A percentile compares a stretch with the other conserved stretches of the same genome.
phyloP scores from a whole-genome alignment of 2,797 vertebrate genomes.

The Takifugu ocellatus region DNA sequence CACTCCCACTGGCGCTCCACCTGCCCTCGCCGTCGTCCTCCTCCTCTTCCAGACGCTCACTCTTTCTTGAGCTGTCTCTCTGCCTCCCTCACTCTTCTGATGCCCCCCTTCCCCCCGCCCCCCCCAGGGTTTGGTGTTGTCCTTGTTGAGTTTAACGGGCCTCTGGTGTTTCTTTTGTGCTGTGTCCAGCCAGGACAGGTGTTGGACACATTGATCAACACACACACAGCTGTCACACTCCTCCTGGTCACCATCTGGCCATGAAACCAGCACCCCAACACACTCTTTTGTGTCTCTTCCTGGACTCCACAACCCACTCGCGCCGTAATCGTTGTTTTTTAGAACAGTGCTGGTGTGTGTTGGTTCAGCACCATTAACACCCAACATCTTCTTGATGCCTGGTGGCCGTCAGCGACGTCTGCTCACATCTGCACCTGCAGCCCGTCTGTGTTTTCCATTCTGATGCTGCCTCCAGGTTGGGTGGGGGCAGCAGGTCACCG shows the following conservation, averaged over 20 bases:
- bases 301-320: constrained; percentile 9
- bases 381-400: too few species aligned
- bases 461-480: too few species aligned
- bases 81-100: background rate
- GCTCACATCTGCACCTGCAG: too few species aligned
- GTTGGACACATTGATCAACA: constrained; percentile 55
- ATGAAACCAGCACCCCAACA: constrained; percentile 38
- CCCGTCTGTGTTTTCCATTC: too few species aligned
- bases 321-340: too few species aligned
- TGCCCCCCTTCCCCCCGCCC: background rate
- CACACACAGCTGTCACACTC: constrained; percentile 65
- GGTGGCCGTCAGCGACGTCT: too few species aligned
- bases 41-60: background rate
- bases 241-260: constrained; percentile 77
- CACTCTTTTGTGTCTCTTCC: constrained; percentile 4
- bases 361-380: too few species aligned
- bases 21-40: background rate
- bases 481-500: too few species aligned
- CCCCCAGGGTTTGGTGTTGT: background rate
- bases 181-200: constrained; percentile 59
- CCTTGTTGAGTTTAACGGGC: constrained; percentile 15
- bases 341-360: too few species aligned
- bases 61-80: background rate
- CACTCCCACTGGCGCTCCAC: background rate
- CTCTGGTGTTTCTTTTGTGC: constrained; percentile 45